A percentile compares a stretch with the other conserved stretches of the same genome.
phyloP scores from a whole-genome alignment of 2,113 vertebrate genomes.

The Odontesthes bonariensis region DNA sequence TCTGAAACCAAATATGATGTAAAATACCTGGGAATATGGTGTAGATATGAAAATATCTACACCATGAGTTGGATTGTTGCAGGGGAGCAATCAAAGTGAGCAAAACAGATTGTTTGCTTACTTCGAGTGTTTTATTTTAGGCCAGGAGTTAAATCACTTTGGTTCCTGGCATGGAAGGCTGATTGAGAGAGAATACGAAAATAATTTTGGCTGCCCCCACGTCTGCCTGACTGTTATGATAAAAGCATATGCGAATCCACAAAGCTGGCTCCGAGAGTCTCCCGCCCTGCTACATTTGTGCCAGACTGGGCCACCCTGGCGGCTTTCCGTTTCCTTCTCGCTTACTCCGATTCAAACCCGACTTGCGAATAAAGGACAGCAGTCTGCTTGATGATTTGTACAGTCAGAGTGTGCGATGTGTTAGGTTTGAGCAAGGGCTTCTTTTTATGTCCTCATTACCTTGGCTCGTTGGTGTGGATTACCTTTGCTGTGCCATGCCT shows the following conservation, averaged over 20 bases:
- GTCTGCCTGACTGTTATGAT: slow-evolving; percentile 34
- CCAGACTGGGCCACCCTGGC: slow-evolving; percentile 48
- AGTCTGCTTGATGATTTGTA: slow-evolving; percentile 31
- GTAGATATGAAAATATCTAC: neutral
- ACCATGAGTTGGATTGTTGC: neutral
- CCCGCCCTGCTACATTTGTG: slow-evolving; percentile 15
- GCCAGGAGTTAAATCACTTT: neutral
- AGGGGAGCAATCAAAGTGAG: neutral
- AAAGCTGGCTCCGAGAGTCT: slow-evolving; percentile 40
- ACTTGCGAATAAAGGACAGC: slow-evolving; percentile 67
- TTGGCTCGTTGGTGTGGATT: neutral
- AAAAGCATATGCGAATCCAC: slow-evolving; percentile 50
- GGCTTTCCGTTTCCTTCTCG: slow-evolving; percentile 56
- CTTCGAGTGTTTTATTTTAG: neutral
- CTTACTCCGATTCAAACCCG: slow-evolving; percentile 63
- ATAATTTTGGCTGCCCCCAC: slow-evolving; percentile 15
- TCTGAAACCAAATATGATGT: neutral
- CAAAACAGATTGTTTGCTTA: no score
- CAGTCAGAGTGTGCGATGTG: slow-evolving; percentile 15
- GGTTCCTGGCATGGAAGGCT: neutral
- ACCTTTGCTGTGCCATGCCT: slow-evolving; percentile 2
- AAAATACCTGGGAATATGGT: no score
- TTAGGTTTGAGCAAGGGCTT: slow-evolving; percentile 13
- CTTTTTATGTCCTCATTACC: slow-evolving; percentile 15
- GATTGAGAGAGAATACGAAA: slow-evolving; percentile 24